Evolutionary conservation across 2,797 vertebrate species (phyloP).

Genomic region (Danionella dracula): DNA sequence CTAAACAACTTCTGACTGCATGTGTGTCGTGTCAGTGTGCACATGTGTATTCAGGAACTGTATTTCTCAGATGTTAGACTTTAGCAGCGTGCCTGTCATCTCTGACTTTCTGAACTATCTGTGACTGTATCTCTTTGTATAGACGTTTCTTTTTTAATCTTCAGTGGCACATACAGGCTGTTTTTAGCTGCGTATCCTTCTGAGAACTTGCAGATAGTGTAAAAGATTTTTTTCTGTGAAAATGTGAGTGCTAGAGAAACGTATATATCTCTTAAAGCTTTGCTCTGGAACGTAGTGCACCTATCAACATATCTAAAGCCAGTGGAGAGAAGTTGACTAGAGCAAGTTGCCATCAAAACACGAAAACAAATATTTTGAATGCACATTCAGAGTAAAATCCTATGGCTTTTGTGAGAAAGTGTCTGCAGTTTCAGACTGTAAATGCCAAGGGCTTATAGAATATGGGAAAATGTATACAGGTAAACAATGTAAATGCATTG

Average conservation of each 20-base stretch:
- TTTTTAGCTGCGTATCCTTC: not conserved
- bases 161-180: not conserved
- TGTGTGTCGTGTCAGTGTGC: no score
- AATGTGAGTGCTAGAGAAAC: not conserved
- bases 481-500: no score
- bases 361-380: not conserved
- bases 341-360: slow-evolving; percentile 30
- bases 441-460: not conserved
- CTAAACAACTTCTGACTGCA: no score
- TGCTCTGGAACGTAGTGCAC: not conserved
- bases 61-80: not conserved
- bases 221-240: not conserved
- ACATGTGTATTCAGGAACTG: not conserved
- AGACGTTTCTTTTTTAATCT: not conserved
- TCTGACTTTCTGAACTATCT: slow-evolving; percentile 1
- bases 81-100: not conserved
- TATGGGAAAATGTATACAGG: no score
- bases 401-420: no score
- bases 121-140: not conserved
- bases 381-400: no score
- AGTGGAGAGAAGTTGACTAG: slow-evolving; percentile 10
- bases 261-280: not conserved
- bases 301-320: slow-evolving; percentile 10
- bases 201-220: not conserved
- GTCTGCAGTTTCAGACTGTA: no score